Base-by-base conservation (phyloP, 2,113 vertebrate species). In the Antechinus flavipes region DNA sequence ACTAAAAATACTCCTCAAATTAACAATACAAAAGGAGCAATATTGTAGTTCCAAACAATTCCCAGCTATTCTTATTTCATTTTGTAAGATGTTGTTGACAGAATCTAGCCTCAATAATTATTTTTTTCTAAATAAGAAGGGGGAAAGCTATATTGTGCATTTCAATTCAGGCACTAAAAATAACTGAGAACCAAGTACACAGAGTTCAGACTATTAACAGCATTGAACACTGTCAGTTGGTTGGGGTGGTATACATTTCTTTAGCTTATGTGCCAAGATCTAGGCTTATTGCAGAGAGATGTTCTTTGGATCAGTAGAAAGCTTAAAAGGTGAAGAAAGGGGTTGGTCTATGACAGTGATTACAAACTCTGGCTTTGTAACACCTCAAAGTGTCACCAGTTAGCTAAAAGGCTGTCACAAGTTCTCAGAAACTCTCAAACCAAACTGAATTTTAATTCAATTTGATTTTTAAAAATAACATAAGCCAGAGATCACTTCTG, bases 141-240 rank as follows among this genome's bases (percentile, higher is more conserved):
- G 93, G 94, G 94, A 90, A 95, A 96, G 91, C 93, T 95, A 94
- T 96, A 96, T 96, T 95, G 94, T 96, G 94, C 95, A 97, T 93
- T 96, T 96, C 93, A 97, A 92, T 96, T 53, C 92, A 92, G 95
- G 94, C 95, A 95, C 98, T 98, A 98, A 98, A 98, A 98, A 98
- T 98, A 98, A 92, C 97, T 94, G 93, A 96, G 91, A 95, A 92
- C 92, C 94, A 97, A 97, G 96, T 96, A 97, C 95, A 96, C 97
- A 97, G 52, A 92, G 95, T 96, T 98, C 95, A 96, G 93, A 26
- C 95, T 98, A 98, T 97, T 97, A 98, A 98, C 97, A 98, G 94
- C 84, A 95, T 93, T 90, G 97, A 97, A 96, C 91, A 94, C 68
- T 98, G 95, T 98, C 98, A 96, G 97, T 97, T 97, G 94, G 93